These are phyloP conservation scores for Peromyscus polionotus DNA, from an alignment of 2,113 vertebrate genomes.

Conservation along the genomic window DNA sequence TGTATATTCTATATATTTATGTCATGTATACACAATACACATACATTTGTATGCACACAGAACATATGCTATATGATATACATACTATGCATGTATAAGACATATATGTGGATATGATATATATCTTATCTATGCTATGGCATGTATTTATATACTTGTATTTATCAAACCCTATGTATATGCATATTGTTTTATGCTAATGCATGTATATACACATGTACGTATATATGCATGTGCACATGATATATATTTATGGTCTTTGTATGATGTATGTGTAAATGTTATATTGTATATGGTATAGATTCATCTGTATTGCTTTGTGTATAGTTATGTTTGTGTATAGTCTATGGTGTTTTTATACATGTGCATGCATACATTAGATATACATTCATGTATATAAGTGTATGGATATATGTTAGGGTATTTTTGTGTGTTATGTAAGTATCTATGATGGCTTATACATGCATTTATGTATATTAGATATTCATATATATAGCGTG, in stretches of 20 bases:
- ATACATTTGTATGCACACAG: neutral
- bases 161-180: neutral
- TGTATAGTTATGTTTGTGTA: neutral
- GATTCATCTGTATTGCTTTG: neutral
- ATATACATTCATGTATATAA: neutral
- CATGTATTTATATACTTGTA: neutral
- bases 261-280: neutral
- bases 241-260: neutral
- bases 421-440: neutral
- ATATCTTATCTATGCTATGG: neutral
- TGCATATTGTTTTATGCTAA: too few species aligned
- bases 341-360: neutral
- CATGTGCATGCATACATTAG: neutral
- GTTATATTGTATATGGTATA: neutral
- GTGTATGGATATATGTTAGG: neutral
- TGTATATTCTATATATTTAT: neutral
- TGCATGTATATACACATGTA: neutral
- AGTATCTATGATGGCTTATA: neutral
- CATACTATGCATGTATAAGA: neutral
- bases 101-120: neutral
- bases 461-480: neutral
- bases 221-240: too few species aligned
- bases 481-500: neutral
- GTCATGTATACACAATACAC: neutral
- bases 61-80: neutral